These are phyloP conservation scores for Cromileptes altivelis DNA, from an alignment of 2,113 vertebrate genomes.

Conservation along the genomic window DNA sequence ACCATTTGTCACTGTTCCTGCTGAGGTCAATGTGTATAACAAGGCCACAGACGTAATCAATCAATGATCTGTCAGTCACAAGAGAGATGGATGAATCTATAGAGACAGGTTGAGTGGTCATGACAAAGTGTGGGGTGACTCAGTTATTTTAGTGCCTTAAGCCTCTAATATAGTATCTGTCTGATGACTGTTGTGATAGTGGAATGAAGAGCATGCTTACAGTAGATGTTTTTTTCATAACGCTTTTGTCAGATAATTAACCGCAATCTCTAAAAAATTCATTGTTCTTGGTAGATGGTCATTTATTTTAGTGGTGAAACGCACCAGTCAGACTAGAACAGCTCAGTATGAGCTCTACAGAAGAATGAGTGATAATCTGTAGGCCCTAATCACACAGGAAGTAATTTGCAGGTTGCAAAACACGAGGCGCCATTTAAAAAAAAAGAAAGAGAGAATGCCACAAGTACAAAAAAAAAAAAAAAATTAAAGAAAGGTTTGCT, in stretches of 20 bases:
- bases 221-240: background rate
- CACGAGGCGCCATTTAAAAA: no score
- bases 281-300: background rate
- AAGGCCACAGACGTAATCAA: background rate
- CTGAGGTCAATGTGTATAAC: background rate
- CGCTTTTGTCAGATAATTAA: background rate
- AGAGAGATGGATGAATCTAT: background rate
- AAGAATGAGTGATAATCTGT: background rate
- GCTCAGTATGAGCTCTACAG: background rate
- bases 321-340: background rate
- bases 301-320: background rate
- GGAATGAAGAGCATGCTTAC: background rate
- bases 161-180: background rate
- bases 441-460: no score
- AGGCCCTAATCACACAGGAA: no score
- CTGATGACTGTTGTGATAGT: background rate
- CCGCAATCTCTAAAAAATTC: background rate
- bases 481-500: no score
- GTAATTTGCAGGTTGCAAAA: no score
- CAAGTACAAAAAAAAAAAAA: no score
- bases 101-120: background rate
- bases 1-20: background rate
- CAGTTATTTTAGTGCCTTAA: constrained; percentile 6
- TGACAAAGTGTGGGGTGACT: background rate
- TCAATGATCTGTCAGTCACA: background rate